Evolutionary conservation across 2,797 vertebrate genomes (phyloP), one percentile per base, ranked within the genome.

Genomic region (Danio albolineatus): DNA sequence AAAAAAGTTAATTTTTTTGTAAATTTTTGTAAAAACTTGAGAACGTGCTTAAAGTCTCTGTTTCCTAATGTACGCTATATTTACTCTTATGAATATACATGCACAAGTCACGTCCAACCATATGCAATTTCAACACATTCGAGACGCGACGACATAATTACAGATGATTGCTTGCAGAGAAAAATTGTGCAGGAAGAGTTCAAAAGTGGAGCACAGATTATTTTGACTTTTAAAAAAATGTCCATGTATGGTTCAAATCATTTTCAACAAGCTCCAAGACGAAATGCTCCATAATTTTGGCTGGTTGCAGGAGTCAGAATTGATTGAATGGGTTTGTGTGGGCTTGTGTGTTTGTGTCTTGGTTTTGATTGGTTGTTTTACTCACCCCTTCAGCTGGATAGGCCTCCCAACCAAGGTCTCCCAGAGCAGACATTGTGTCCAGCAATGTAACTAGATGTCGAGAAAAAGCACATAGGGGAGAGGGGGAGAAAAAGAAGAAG

Each of bases 361-460:
- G 46, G 44, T 49, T 69, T 38, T 64, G 48, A 69, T 66, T 65
- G 60, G 41, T 56, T n/a, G n/a, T 17, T 57, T 51, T 87, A 94
- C 94, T 94, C 88, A 95, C 94, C 92, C 94, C 94, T 81, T 95
- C 94, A 71, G 92, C 92, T 76, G 94, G 94, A 78, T 94, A 94
- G 19, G 94, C 94, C 90, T 94, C 93, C 94, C 94, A 95, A 85
- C 94, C 94, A 62, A 95, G 91, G 88, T 95, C 94, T 39, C 94
- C 94, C 88, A 94, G 86, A 17, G 94, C 94, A 28, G 94, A 95
- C 94, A 95, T 95, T 39, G 94, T 94, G 87, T 95, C 94, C 89
- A 95, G 88, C 84, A 95, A 88, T 9, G 94, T 95, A 79, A 95
- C 94, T 95, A 87, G 74, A 88, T 17, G 66, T 17, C 43, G 71